phyloP scores from a whole-genome alignment of 2,113 vertebrate species.

The Nyctereutes procyonoides region DNA sequence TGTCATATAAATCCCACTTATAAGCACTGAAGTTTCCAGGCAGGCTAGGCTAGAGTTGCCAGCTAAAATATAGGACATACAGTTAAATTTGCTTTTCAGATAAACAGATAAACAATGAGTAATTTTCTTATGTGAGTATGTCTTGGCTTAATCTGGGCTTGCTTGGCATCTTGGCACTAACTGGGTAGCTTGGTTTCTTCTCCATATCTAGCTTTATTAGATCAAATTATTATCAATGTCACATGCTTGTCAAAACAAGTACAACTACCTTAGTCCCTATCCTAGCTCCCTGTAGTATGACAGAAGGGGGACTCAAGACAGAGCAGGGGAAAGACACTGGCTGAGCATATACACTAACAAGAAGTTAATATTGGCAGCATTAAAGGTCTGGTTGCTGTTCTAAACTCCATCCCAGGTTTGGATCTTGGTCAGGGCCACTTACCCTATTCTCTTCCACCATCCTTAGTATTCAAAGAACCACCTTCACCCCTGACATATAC shows the following conservation, averaged over 20 bases:
- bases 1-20: not conserved
- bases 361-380: not conserved
- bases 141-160: not conserved
- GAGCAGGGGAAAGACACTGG: not conserved
- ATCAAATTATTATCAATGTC: not conserved
- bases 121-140: not conserved
- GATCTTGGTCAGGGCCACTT: not conserved
- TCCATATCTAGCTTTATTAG: slow-evolving; percentile 18
- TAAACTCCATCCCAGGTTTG: not conserved
- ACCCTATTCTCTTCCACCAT: not conserved
- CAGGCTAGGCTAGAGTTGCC: not conserved
- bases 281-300: not conserved
- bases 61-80: not conserved
- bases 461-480: not conserved
- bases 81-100: slow-evolving; percentile 45
- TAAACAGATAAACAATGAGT: slow-evolving; percentile 25
- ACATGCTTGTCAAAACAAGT: not conserved
- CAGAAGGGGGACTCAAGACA: not conserved
- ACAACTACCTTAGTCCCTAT: not conserved
- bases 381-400: not conserved
- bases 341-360: not conserved
- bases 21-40: not conserved
- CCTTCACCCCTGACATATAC: not conserved
- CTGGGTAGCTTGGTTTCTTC: not conserved
- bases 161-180: not conserved